Base-by-base conservation (phyloP, 2,888 invertebrate species). In the Gymnocheta viridis region DNA sequence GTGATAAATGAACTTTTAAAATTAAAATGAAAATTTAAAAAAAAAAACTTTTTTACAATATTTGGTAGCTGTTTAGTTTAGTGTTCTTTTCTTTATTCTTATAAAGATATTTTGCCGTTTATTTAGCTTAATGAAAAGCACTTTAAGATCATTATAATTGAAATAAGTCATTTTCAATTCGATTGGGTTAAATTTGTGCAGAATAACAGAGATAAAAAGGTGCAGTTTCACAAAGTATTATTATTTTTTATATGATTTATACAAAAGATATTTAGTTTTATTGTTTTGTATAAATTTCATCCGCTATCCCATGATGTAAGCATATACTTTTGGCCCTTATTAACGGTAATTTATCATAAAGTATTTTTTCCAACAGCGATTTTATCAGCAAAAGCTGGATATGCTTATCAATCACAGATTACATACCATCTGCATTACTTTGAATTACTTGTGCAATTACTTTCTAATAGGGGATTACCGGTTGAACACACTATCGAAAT, bases 1-100 rank as follows among this genome's bases (percentile, higher is more conserved):
- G 77, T 84, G 77, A 84, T 84, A 84, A 84, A 84, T 84, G 84
- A 84, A 77, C 49, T 77, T 81, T 84, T 41, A 54, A 69, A 84
- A 60, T 81, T 81, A 77, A 81, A 77, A 73, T 73, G 81, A 84
- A 81, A 62, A 73, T 81, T 51, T 73, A 69, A n/a, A n/a, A n/a
- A n/a, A n/a, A n/a, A n/a, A n/a, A 77, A 77, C 60, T 72, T 84
- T 84, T 81, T 80, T 56, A 77, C 72, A 81, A 78, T 81, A 73
- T 84, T 84, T 81, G 41, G 84, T 69, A 84, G 84, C 84, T 73
- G 84, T 81, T 81, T 73, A n/a, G 83, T 77, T 76, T 27, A 49
- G 41, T 58, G 54, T 14, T 67, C n/a, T 5, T 14, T 5, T 22
- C 14, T 27, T 7, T 44, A 5, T n/a, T 62, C 17, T 12, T 35